phyloP scores from a whole-genome alignment of 2,113 vertebrate genomes.

The Phainopepla nitens region DNA sequence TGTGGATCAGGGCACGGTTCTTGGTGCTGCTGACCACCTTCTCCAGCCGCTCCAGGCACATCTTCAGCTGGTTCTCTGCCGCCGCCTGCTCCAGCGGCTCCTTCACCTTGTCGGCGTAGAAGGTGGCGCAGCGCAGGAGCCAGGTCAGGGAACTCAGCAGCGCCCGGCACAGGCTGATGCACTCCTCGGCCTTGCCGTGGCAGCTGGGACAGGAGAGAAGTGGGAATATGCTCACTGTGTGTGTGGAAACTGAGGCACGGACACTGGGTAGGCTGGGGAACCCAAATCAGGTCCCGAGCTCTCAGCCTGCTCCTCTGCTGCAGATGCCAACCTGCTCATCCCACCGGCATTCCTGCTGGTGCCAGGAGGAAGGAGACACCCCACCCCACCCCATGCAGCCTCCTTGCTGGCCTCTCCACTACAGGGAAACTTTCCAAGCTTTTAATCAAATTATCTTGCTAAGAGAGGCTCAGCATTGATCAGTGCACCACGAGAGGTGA shows the following conservation, averaged over 20 bases:
- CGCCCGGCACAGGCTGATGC: slow-evolving; percentile 90
- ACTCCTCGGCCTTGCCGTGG: slow-evolving; percentile 95
- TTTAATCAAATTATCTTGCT: slow-evolving; percentile 46
- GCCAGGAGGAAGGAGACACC: not conserved
- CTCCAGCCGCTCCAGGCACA: slow-evolving; percentile 86
- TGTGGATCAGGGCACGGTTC: slow-evolving; percentile 93
- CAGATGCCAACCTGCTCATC: not conserved
- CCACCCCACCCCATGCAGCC: not conserved
- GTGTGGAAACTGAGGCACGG: not conserved
- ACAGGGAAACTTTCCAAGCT: slow-evolving; percentile 45
- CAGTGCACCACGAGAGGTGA: not conserved
- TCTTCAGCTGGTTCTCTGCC: slow-evolving; percentile 81
- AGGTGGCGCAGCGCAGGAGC: slow-evolving; percentile 88
- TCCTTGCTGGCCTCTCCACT: not conserved
- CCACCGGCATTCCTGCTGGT: not conserved
- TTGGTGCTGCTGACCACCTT: slow-evolving; percentile 84
- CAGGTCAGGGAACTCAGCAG: slow-evolving; percentile 87
- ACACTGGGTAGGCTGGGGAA: not conserved
- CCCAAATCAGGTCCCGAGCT: rapidly evolving
- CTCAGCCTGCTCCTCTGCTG: not conserved
- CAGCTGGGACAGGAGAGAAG: slow-evolving; percentile 74
- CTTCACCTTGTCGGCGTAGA: slow-evolving; percentile 84
- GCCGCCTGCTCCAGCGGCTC: slow-evolving; percentile 72
- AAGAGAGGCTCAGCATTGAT: slow-evolving; percentile 21
- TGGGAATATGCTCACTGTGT: rapidly evolving